Conservation (phyloP, 2,797 vertebrate genomes). For the Poeciliopsis paucimaculata region DNA sequence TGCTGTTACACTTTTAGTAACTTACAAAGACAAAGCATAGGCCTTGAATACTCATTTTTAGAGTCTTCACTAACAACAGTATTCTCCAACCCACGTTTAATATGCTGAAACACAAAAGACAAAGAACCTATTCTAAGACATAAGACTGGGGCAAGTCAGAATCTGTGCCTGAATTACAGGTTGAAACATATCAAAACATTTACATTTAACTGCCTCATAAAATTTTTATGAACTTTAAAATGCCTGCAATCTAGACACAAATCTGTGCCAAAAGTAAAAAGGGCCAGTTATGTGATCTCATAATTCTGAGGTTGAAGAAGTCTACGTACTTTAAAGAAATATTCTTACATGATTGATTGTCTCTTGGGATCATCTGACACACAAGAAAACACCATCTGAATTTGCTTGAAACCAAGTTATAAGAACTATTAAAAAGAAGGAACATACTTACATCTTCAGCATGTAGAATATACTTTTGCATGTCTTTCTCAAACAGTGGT, state of each 20-base stretch:
- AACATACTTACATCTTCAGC: background rate
- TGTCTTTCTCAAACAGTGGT: background rate
- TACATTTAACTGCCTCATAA: constrained; percentile 25
- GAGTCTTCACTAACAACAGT: background rate
- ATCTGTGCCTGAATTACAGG: constrained; percentile 5
- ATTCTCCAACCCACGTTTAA: background rate
- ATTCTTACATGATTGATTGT: background rate
- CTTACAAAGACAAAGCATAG: background rate
- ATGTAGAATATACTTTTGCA: background rate
- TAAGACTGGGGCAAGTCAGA: constrained; percentile 26
- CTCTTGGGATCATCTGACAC: constrained; percentile 16
- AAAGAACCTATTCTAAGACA: constrained; percentile 5
- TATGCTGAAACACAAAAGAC: background rate
- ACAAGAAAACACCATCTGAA: constrained; percentile 15
- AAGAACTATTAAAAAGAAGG: background rate
- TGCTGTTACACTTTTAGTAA: constrained; percentile 3
- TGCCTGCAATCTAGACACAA: background rate
- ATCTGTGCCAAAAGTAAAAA: constrained; percentile 8
- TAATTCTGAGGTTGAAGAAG: constrained; percentile 4
- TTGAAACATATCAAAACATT: constrained; percentile 31
- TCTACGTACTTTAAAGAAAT: constrained; percentile 9
- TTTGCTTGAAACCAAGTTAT: background rate
- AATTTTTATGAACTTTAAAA: background rate
- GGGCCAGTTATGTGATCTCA: background rate
- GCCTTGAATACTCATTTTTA: background rate